Evolutionary conservation across 2,888 invertebrate species (phyloP).

Genomic region (Melieria picta): DNA sequence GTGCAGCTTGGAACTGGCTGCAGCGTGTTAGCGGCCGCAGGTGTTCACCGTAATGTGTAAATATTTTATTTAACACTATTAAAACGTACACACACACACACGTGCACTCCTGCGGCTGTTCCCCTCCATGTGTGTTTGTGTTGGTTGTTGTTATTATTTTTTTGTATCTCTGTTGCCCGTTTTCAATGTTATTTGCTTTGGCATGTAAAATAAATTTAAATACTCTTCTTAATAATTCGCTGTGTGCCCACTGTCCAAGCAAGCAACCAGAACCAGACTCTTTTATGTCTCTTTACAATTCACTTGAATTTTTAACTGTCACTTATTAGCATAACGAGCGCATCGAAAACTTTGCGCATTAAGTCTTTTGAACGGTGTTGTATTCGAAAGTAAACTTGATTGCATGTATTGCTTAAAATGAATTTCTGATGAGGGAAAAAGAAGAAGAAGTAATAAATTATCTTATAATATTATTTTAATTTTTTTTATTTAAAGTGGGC

Average conservation of each 20-base stretch:
- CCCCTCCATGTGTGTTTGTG: no score
- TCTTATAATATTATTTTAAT: no score
- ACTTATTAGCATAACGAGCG: neutral
- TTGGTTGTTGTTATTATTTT: no score
- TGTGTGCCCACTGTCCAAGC: neutral
- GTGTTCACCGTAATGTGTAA: conserved; percentile 46
- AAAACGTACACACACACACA: conserved; percentile 49
- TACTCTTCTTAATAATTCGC: neutral
- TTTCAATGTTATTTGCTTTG: neutral
- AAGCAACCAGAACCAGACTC: neutral
- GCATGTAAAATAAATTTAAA: neutral
- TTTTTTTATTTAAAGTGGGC: no score
- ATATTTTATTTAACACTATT: conserved; percentile 56
- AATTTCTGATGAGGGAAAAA: no score
- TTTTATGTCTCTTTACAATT: neutral
- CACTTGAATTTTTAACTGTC: neutral
- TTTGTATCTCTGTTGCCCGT: neutral
- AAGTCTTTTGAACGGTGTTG: no score
- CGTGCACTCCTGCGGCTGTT: conserved; percentile 37
- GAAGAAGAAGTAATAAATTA: no score
- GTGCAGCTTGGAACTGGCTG: no score
- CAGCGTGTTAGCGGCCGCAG: conserved; percentile 25
- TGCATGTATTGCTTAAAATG: no score
- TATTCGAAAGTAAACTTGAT: no score
- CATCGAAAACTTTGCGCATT: neutral